Evolutionary conservation across 1,140 invertebrate genomes (phyloP).

Genomic region (Melitaea cinxia): DNA sequence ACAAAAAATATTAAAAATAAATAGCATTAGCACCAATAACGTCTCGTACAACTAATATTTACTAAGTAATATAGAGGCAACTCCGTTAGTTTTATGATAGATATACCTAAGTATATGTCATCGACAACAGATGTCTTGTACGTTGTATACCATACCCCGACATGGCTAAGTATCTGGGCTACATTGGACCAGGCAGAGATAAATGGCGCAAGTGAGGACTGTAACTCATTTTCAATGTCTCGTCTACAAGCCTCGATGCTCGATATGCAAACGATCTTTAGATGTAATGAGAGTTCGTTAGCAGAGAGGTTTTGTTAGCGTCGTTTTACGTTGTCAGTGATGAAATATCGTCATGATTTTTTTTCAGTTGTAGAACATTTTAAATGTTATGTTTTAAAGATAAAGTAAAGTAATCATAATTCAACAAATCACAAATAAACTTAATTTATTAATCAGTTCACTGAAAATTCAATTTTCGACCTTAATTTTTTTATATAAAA

Average conservation of each 20-base stretch:
- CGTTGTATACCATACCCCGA: constrained; percentile 17
- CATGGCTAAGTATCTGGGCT: constrained; percentile 39
- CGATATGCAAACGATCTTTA: constrained; percentile 43
- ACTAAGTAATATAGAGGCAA: not conserved
- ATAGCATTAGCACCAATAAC: no score
- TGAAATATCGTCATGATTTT: not conserved
- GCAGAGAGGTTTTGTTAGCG: not conserved
- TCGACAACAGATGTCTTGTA: constrained; percentile 29
- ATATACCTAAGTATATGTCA: not conserved
- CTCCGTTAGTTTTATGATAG: constrained; percentile 2
- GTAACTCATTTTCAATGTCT: constrained; percentile 55
- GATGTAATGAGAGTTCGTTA: constrained; percentile 8
- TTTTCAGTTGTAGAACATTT: no score
- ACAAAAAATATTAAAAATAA: no score
- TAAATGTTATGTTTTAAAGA: no score
- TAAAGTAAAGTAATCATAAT: no score
- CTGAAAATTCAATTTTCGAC: no score
- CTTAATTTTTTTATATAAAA: no score
- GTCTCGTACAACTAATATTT: not conserved
- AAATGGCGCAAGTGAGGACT: constrained; percentile 49
- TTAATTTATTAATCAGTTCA: no score
- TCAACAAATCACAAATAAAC: no score
- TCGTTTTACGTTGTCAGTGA: not conserved
- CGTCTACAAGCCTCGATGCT: constrained; percentile 47
- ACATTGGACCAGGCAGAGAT: constrained; percentile 52